Percentiles rank a stretch among this genome's conserved stretches.
phyloP scores from a whole-genome alignment of 2,113 vertebrate genomes.

The Anguilla rostrata region DNA sequence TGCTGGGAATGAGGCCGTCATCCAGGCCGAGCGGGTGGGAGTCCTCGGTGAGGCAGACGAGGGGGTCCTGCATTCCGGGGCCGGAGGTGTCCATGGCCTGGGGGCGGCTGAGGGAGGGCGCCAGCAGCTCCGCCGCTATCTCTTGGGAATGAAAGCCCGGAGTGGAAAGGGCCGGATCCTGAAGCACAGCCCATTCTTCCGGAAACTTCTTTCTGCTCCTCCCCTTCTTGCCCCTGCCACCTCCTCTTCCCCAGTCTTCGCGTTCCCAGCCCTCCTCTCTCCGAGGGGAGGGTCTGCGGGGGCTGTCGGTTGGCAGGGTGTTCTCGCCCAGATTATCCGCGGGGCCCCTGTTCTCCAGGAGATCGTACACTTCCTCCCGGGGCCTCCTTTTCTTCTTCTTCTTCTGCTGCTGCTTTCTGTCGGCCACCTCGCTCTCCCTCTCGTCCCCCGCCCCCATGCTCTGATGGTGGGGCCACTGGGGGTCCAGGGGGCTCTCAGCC shows the following conservation, averaged over 20 bases:
- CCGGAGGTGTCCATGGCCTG: slow-evolving; percentile 28
- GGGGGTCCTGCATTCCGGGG: slow-evolving; percentile 29
- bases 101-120: slow-evolving; percentile 20
- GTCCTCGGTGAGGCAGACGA: slow-evolving; percentile 44
- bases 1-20: slow-evolving; percentile 36
- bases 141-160: slow-evolving; percentile 31
- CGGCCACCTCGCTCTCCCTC: slow-evolving; percentile 57
- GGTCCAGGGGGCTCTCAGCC: slow-evolving; percentile 47
- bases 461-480: slow-evolving; percentile 52
- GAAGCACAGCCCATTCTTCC: slow-evolving; percentile 67
- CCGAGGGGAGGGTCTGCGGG: slow-evolving; percentile 52
- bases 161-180: slow-evolving; percentile 55
- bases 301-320: slow-evolving; percentile 41
- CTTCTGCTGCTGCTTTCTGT: slow-evolving; percentile 65
- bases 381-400: slow-evolving; percentile 74
- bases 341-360: slow-evolving; percentile 39
- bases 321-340: slow-evolving; percentile 49
- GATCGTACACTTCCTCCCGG: slow-evolving; percentile 61
- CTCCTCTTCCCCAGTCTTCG: slow-evolving; percentile 59
- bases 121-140: slow-evolving; percentile 41
- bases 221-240: slow-evolving; percentile 63
- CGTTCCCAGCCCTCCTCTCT: slow-evolving; percentile 61
- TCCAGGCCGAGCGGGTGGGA: slow-evolving; percentile 32
- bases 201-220: slow-evolving; percentile 74
- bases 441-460: slow-evolving; percentile 60